phyloP scores from a whole-genome alignment of 2,113 vertebrate genomes.

The Sula dactylatra region DNA sequence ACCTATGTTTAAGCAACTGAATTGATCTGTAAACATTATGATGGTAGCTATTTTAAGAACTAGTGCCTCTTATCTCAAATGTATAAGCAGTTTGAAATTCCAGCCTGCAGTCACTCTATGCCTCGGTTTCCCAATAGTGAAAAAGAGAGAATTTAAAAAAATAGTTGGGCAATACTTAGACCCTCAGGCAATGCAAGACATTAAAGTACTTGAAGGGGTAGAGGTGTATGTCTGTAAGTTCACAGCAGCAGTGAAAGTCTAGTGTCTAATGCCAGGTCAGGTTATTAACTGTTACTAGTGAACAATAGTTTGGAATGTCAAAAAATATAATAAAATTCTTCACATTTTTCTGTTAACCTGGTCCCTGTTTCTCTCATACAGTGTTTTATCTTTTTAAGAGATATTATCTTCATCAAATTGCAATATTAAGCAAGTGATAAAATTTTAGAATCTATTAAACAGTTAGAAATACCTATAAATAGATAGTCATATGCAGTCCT shows the following conservation, averaged over 20 bases:
- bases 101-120: background rate
- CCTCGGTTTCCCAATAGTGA: background rate
- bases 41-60: background rate
- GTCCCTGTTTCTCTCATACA: background rate
- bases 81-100: background rate
- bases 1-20: background rate
- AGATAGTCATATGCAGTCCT: background rate
- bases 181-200: background rate
- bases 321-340: background rate
- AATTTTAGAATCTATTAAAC: background rate
- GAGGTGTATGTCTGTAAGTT: background rate
- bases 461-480: background rate
- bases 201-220: background rate
- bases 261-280: background rate
- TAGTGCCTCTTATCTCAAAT: background rate
- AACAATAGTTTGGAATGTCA: background rate
- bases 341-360: background rate
- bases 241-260: background rate
- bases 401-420: background rate
- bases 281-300: background rate
- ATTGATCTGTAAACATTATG: background rate
- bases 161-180: background rate
- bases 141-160: background rate
- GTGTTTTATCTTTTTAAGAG: background rate
- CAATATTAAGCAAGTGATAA: background rate